phyloP scores from a whole-genome alignment of 1,140 invertebrate species.

The Drosophila punjabiensis region DNA sequence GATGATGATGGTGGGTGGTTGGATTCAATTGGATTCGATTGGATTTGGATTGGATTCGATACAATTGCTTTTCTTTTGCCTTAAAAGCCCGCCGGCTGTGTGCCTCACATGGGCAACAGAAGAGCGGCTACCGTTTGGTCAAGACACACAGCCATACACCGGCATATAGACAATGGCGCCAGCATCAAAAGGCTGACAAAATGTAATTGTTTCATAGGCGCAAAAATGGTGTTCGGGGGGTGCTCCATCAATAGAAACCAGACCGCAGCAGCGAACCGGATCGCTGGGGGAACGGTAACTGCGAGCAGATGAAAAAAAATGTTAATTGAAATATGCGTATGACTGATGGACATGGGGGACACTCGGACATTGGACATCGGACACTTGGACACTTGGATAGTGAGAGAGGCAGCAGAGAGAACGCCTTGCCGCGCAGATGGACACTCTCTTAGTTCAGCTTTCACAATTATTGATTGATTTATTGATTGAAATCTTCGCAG shows the following conservation, averaged over 20 bases:
- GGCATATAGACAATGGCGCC: constrained; percentile 41
- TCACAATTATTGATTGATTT: constrained; percentile 83
- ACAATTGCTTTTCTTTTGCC: constrained; percentile 15
- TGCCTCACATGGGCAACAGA: constrained; percentile 45
- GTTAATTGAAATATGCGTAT: constrained; percentile 84
- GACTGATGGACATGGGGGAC: constrained; percentile 73
- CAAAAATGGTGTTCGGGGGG: constrained; percentile 65
- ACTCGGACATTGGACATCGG: constrained; percentile 11
- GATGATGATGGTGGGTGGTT: constrained; percentile 68
- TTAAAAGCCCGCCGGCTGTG: constrained; percentile 57
- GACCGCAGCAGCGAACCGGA: constrained; percentile 45
- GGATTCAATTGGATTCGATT: constrained; percentile 25
- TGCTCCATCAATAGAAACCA: constrained; percentile 68
- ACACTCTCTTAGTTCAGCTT: constrained; percentile 71
- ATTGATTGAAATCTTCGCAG: constrained; percentile 80
- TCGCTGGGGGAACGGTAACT: constrained; percentile 34
- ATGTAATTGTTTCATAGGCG: constrained; percentile 78
- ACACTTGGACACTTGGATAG: constrained; percentile 4
- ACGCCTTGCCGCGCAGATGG: constrained; percentile 54
- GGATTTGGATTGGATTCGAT: constrained; percentile 29
- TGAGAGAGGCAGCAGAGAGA: constrained; percentile 23
- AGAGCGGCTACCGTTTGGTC: constrained; percentile 64
- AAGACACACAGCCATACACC: background rate
- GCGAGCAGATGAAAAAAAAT: constrained; percentile 79
- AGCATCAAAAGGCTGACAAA: constrained; percentile 68